Evolutionary conservation across 2,113 vertebrate species (phyloP).

Genomic region (mouse (Mus musculus)): DNA sequence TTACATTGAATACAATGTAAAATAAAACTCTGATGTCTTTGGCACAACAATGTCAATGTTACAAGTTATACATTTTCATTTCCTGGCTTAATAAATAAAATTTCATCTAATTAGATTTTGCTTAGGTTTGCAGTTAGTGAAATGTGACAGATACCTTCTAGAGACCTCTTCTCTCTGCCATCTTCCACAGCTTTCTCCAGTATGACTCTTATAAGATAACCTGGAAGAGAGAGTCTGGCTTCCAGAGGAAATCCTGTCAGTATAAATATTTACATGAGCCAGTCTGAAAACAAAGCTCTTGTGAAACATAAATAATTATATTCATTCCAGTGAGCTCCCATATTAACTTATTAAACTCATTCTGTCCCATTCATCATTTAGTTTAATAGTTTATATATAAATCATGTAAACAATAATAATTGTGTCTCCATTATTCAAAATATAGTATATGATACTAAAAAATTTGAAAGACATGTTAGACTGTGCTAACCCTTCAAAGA

Average conservation of each 20-base stretch:
- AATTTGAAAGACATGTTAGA: background rate
- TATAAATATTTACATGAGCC: background rate
- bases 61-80: background rate
- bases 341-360: background rate
- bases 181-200: background rate
- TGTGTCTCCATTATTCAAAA: background rate
- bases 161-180: background rate
- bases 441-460: background rate
- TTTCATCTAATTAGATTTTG: background rate
- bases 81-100: background rate
- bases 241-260: background rate
- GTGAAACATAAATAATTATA: conserved; percentile 39
- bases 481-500: background rate
- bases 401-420: background rate
- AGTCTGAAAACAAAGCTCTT: conserved; percentile 21
- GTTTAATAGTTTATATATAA: background rate
- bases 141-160: conserved; percentile 12
- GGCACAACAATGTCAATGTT: background rate
- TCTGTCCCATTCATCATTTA: background rate
- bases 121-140: background rate
- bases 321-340: background rate
- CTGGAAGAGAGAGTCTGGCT: background rate
- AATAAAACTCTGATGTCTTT: background rate
- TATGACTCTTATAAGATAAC: background rate
- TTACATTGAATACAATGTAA: background rate